phyloP scores from a whole-genome alignment of 1,140 invertebrate species.

The Planococcus citri region DNA sequence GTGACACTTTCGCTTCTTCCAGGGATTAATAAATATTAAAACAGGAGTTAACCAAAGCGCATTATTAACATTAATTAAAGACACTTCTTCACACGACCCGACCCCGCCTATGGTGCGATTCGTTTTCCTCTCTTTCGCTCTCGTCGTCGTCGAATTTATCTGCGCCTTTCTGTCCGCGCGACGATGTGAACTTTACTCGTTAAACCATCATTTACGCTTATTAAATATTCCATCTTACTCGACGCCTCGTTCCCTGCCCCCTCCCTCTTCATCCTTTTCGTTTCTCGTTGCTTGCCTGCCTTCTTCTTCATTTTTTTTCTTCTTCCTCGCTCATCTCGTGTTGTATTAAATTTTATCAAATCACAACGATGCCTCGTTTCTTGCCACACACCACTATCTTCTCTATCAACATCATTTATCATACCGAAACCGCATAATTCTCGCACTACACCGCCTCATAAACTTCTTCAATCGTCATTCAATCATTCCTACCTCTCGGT shows the following conservation, averaged over 20 bases:
- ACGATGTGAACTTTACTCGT: constrained; percentile 1
- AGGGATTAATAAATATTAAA: constrained; percentile 20
- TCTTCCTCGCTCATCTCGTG: no score
- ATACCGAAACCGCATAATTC: no score
- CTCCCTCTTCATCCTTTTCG: no score
- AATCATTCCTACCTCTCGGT: no score
- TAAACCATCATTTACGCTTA: constrained; percentile 7
- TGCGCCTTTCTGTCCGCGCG: not conserved
- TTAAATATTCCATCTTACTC: not conserved
- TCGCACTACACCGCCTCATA: no score
- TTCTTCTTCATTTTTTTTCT: not conserved
- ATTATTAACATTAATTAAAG: constrained; percentile 21
- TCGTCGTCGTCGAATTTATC: not conserved
- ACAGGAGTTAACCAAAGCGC: constrained; percentile 15
- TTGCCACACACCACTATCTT: no score
- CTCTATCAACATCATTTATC: no score
- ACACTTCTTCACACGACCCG: constrained; percentile 13
- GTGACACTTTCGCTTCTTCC: constrained; percentile 14
- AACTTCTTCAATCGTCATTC: no score
- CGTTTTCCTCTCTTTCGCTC: not conserved
- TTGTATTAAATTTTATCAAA: no score
- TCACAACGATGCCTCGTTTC: no score
- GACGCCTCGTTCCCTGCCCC: not conserved
- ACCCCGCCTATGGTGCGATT: not conserved
- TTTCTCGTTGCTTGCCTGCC: not conserved